A percentile compares a stretch with the other conserved stretches of the same genome.
phyloP scores from a whole-genome alignment of 1,140 invertebrate genomes.

The Zelostemma sp. region DNA sequence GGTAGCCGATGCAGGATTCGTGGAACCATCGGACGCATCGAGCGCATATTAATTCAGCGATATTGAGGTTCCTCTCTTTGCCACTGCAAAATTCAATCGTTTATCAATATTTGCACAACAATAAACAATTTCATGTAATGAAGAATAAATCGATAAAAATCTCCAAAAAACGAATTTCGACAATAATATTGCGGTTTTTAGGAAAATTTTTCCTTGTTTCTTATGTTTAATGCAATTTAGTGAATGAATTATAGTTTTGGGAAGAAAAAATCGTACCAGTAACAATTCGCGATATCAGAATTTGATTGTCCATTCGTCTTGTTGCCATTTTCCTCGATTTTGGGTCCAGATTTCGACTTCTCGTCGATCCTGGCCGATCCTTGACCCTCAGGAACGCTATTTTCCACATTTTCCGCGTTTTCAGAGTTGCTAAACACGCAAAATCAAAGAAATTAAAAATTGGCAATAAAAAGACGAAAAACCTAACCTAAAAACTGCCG shows the following conservation, averaged over 20 bases:
- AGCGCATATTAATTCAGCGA: conserved; percentile 90
- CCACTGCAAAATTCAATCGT: conserved; percentile 76
- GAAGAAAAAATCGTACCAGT: conserved; percentile 54
- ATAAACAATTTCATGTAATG: too few relatives aligned
- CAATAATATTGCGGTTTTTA: background rate
- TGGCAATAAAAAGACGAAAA: too few relatives aligned
- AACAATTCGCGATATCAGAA: conserved; percentile 61
- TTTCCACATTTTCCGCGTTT: conserved; percentile 35
- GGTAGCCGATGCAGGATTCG: conserved; percentile 91
- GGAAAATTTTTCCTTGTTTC: too few relatives aligned
- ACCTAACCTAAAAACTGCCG: background rate
- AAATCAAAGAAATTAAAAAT: background rate
- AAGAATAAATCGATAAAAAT: conserved; percentile 1
- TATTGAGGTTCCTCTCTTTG: conserved; percentile 91
- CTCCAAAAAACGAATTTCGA: background rate
- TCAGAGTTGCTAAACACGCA: conserved; percentile 41
- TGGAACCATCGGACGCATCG: conserved; percentile 94
- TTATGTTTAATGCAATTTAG: too few relatives aligned
- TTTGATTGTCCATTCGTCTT: conserved; percentile 51
- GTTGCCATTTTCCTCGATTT: conserved; percentile 50
- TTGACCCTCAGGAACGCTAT: conserved; percentile 42
- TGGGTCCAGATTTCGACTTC: conserved; percentile 39
- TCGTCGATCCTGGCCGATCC: conserved; percentile 27
- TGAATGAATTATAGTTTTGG: background rate
- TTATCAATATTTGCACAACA: conserved; percentile 19